Evolutionary conservation across 2,113 vertebrate genomes (phyloP), one percentile per base, ranked within the genome.

Genomic region (Gymnarchus niloticus): DNA sequence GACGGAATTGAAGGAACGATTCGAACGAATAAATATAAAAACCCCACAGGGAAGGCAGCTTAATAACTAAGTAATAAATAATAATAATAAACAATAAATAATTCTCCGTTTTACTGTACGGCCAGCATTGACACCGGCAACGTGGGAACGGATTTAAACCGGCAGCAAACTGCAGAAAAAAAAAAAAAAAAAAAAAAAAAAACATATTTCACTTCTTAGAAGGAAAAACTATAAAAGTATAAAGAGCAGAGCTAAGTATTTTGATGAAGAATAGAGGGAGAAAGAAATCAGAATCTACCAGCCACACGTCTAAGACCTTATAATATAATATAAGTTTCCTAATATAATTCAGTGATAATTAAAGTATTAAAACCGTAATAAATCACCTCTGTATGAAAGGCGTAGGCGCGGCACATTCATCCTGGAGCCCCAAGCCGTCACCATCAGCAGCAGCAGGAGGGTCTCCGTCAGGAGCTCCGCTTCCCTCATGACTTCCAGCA

Each of bases 361-460:
- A 46, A 81, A 81, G 77, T 25, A 56, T 6, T 33, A 44, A 51
- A 78, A 37, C n/a, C n/a, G n/a, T n/a, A 56, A 57, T 12, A 10
- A 51, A 41, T 86, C 89, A 91, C 90, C 90, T 89, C 90, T 89
- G 69, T 89, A 88, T 28, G 89, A 89, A 21, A 90, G 89, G 23
- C 90, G 89, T 78, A 91, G 90, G 41, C 90, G 90, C 23, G 90
- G 90, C 51, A 90, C 86, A 21, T 90, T 90, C 28, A 86, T 12
- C 84, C 89, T 91, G 84, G 84, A 88, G 25, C 84, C 57, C 59
- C 83, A 85, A 25, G 81, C 56, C 8, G 84, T 73, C 12, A 86
- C 9, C 54, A 88, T 3, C 19, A 87, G 84, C 23, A 88, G 28
- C 25, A 52, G 4, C 41, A 90, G 54, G 77, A 89, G 52, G 61